These are phyloP conservation scores for Echinarachnius parma DNA, from an alignment of 53 echinoderm and acorn worm species.

Conservation along the genomic window DNA sequence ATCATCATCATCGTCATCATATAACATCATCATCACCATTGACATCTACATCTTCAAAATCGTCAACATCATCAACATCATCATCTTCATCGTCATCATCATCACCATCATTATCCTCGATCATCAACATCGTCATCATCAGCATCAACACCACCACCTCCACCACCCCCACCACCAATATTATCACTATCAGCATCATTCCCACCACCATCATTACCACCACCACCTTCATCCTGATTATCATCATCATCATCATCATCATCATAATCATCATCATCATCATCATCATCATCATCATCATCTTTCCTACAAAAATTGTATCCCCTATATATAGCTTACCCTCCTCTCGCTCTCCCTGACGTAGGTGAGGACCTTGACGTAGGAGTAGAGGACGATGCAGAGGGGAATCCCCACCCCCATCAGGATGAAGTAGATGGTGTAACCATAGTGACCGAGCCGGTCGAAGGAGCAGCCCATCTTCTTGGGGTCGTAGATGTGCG, in stretches of 20 bases:
- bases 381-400: slow-evolving; percentile 51
- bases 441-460: slow-evolving; percentile 50
- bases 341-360: slow-evolving; percentile 28
- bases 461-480: slow-evolving; percentile 69
- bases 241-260: slow-evolving; percentile 2
- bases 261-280: background rate
- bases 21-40: too few species aligned
- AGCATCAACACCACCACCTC: background rate
- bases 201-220: background rate
- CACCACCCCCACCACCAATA: background rate
- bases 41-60: too few species aligned
- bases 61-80: too few species aligned
- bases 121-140: background rate
- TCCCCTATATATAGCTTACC: slow-evolving; percentile 7
- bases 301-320: too few species aligned
- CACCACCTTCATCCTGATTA: background rate
- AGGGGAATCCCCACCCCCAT: slow-evolving; percentile 61
- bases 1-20: too few species aligned
- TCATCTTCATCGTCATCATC: too few species aligned
- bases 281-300: background rate
- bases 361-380: slow-evolving; percentile 37
- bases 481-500: slow-evolving; percentile 59
- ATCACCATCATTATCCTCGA: too few species aligned
- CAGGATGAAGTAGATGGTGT: slow-evolving; percentile 57
- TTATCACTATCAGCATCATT: background rate